Evolutionary conservation across 2,113 vertebrate genomes (phyloP), one percentile per base, ranked within the genome.

Genomic region (Apistogramma diplotaenia): DNA sequence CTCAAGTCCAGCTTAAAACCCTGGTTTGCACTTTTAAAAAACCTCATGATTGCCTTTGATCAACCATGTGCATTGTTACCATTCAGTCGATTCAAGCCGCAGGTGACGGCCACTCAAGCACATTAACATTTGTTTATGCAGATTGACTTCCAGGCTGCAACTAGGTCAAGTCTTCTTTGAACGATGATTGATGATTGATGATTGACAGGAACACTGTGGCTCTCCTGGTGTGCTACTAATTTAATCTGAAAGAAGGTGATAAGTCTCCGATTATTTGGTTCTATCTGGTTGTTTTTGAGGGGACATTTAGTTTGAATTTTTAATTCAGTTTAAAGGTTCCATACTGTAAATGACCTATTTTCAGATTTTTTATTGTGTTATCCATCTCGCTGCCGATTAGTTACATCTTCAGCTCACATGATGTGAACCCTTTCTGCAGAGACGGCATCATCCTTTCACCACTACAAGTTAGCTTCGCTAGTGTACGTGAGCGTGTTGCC

Each of bases 61-160:
- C 72, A 76, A 37, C 79, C 67, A 61, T 59, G 54, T 77, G 65
- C 76, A 76, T 86, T 78, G 77, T 82, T 53, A 5, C 13, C 43
- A 72, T 82, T 89, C 72, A 85, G 10, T 29, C 5, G 21, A 71
- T 75, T 80, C 78, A 87, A 29, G 67, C 3, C 0, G n/a, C 51
- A 84, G 80, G 78, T 78, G 82, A 83, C 21, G 27, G 25, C 81
- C 88, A 85, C 83, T 89, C 49, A 8, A 19, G 8, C 0, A 5
- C 76, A 90, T 93, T 92, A 90, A 61, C 89, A 92, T 89, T 27
- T 60, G 40, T 65, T 25, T 29, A 78, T 78, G 87, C 76, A 79
- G 51, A 33, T 84, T 65, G 43, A 40, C 65, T 60, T 74, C 37
- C 62, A 58, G 37, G 35, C 37, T 31, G 51, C 65, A 55, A 70